These are phyloP conservation scores for Drosophila punjabiensis DNA, from an alignment of 1,140 invertebrate genomes.

Conservation along the genomic window DNA sequence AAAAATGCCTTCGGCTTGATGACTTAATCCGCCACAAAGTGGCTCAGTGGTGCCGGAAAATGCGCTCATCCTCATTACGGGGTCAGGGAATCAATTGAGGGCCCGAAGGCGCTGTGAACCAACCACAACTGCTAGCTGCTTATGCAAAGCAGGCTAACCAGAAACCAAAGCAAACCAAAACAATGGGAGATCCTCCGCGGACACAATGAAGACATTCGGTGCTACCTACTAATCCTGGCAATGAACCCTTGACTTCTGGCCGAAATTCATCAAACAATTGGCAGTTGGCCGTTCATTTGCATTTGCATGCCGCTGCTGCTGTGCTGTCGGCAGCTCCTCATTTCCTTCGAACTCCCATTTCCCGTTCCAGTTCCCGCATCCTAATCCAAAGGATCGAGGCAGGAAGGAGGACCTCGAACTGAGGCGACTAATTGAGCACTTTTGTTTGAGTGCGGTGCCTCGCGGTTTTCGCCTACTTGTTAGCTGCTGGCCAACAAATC, in stretches of 20 bases:
- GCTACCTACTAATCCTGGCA: slow-evolving; percentile 63
- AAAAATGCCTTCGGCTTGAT: slow-evolving; percentile 29
- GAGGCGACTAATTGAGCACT: slow-evolving; percentile 76
- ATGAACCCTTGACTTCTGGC: slow-evolving; percentile 64
- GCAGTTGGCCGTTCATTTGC: slow-evolving; percentile 53
- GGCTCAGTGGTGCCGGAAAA: slow-evolving; percentile 44
- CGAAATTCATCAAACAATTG: slow-evolving; percentile 70
- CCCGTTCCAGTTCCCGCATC: slow-evolving; percentile 11
- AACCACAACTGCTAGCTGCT: slow-evolving; percentile 29
- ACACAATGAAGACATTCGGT: slow-evolving; percentile 58
- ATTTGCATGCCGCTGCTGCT: slow-evolving; percentile 42
- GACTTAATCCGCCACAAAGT: slow-evolving; percentile 56
- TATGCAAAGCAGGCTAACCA: slow-evolving; percentile 44
- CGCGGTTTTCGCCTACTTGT: slow-evolving; percentile 76
- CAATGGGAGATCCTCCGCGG: slow-evolving; percentile 11
- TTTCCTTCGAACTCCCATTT: slow-evolving; percentile 4
- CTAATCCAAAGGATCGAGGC: slow-evolving; percentile 31
- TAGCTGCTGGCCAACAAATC: slow-evolving; percentile 46
- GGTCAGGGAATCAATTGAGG: slow-evolving; percentile 62
- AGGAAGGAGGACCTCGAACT: background rate
- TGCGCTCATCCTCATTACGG: slow-evolving; percentile 53
- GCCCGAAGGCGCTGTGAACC: slow-evolving; percentile 30
- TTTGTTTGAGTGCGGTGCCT: slow-evolving; percentile 67
- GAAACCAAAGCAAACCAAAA: slow-evolving; percentile 5
- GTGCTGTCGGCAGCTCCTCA: slow-evolving; percentile 24